Base-by-base conservation (phyloP, 2,888 invertebrate genomes). In the Dasypogon diadema region DNA sequence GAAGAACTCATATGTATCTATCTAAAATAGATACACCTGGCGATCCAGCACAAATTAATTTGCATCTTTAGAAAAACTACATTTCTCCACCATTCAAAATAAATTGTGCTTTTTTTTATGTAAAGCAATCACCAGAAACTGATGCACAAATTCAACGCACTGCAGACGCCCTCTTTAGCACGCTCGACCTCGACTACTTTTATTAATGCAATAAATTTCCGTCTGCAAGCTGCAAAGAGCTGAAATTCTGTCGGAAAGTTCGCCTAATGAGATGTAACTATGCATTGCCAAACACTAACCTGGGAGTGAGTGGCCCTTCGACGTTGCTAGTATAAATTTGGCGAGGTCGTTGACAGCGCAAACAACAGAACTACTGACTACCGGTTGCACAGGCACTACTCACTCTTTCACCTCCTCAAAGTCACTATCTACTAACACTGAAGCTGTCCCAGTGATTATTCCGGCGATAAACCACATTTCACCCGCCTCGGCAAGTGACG, bases 181-280 rank as follows among this genome's bases (percentile, higher is more conserved):
- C 65, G 24, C 22, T 34, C 65, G 34, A 5, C 34, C 34, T 10
- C 10, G 14, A 46, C 65, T 65, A 46, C 46, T 22, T 22, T 65
- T 65, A 65, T 46, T 48, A 65, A 65, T 65, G 65, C 46, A 42
- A 65, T 48, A 65, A 65, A 65, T 46, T 46, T 6, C 26, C 5
- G 24, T 6, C 65, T 46, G 46, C 12, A 65, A 14, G 60, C 21
- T 46, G 46, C 18, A 24, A 24, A 46, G 46, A 46, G 2, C 65
- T 46, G 14, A 42, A 63, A 63, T 65, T 37, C 26, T 12, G 46
- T 14, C 65, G 65, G 65, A 24, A 65, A 65, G 24, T 46, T 65
- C 24, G 18, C 65, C 46, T 65, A 65, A 65, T 65, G 65, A 65
- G 65, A 65, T 65, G 65, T 48, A 65, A 26, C 24, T 18, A 65